phyloP scores from a whole-genome alignment of 2,797 vertebrate species.

The Chloroceryle amazona region DNA sequence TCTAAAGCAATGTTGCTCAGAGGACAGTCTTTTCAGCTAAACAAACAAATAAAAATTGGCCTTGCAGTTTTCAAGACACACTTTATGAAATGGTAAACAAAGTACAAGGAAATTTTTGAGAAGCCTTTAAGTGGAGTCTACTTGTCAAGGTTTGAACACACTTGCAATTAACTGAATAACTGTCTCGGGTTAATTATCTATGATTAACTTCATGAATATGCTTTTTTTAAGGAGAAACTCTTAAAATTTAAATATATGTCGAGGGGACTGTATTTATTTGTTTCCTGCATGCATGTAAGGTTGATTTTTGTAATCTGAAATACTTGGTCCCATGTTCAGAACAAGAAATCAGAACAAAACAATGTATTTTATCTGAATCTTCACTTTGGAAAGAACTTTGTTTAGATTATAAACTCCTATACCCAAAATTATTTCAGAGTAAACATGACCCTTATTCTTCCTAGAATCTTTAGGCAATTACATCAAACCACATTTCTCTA shows the following conservation, averaged over 20 bases:
- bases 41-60: not conserved
- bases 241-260: not conserved
- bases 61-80: not conserved
- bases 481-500: not conserved
- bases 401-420: not conserved
- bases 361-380: not conserved
- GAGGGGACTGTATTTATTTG: not conserved
- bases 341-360: not conserved
- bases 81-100: not conserved
- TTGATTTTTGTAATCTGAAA: not conserved
- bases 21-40: not conserved
- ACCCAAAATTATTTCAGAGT: not conserved
- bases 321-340: not conserved
- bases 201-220: not conserved
- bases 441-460: not conserved
- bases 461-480: not conserved
- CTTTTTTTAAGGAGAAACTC: not conserved
- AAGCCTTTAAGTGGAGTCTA: not conserved
- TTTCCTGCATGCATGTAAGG: not conserved
- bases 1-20: not conserved
- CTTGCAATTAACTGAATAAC: not conserved
- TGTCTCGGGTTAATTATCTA: not conserved
- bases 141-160: not conserved
- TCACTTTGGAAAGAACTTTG: not conserved
- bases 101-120: not conserved